These are phyloP conservation scores for Diglossa cyanea DNA, from an alignment of 2,797 vertebrate genomes.

Conservation along the genomic window DNA sequence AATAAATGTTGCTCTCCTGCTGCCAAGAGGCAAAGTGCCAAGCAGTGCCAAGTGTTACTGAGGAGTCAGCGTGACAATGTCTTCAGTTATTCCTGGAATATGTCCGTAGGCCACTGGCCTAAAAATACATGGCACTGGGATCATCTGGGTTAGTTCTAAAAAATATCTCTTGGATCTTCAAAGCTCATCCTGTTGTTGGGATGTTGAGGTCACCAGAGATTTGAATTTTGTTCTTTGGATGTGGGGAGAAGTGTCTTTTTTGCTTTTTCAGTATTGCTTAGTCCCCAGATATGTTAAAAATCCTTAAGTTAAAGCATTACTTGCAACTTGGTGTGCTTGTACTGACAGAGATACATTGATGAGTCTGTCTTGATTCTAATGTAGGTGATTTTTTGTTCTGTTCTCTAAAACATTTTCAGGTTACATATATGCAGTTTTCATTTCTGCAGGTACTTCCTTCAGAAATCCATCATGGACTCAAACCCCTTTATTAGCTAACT, in stretches of 20 bases:
- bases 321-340: background rate
- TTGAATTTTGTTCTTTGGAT: background rate
- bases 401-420: background rate
- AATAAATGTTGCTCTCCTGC: background rate
- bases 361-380: background rate
- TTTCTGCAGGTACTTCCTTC: background rate
- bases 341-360: background rate
- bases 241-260: background rate
- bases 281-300: background rate
- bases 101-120: background rate
- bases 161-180: background rate
- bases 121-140: constrained; percentile 11
- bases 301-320: background rate
- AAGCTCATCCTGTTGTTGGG: background rate
- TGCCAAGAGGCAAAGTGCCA: background rate
- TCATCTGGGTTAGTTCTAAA: background rate
- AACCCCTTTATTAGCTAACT: background rate
- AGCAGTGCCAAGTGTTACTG: background rate
- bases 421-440: background rate
- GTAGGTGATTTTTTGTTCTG: background rate
- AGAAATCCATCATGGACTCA: background rate
- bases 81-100: constrained; percentile 29
- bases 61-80: background rate
- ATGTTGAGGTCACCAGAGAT: background rate
- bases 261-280: background rate